These are phyloP conservation scores for Dione vanillae DNA, from an alignment of 2,888 invertebrate genomes.

Conservation along the genomic window DNA sequence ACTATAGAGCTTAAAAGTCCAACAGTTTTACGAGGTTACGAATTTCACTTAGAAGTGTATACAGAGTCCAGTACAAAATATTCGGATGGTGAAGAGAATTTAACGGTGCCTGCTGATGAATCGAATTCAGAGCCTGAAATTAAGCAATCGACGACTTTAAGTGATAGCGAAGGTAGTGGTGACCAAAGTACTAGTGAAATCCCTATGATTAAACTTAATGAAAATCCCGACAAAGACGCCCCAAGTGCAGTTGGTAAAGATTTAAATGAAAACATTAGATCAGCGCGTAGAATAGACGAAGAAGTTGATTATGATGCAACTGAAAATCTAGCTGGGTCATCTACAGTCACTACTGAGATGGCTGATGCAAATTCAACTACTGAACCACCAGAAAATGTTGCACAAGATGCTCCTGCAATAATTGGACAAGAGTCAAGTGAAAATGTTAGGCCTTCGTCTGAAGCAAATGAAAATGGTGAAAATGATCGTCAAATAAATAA, in stretches of 20 bases:
- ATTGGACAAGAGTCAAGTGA: conserved; percentile 14
- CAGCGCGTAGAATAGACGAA: conserved; percentile 38
- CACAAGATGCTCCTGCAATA: conserved; percentile 2
- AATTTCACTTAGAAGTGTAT: conserved; percentile 68
- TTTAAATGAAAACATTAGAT: conserved; percentile 34
- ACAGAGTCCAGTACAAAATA: conserved; percentile 48
- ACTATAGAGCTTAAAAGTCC: conserved; percentile 74
- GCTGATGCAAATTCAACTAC: background rate
- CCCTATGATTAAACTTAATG: conserved; percentile 23
- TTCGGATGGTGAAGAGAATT: conserved; percentile 39
- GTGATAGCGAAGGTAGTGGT: conserved; percentile 21
- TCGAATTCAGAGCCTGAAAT: conserved; percentile 6
- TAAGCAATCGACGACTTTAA: conserved; percentile 22
- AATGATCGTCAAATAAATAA: background rate
- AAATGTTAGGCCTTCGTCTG: background rate
- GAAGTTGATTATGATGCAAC: conserved; percentile 22
- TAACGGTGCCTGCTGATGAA: background rate
- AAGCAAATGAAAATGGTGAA: background rate
- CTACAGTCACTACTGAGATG: background rate
- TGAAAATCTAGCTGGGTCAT: background rate
- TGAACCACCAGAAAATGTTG: background rate
- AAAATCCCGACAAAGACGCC: conserved; percentile 30
- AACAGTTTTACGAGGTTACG: conserved; percentile 68
- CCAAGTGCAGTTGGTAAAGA: conserved; percentile 33
- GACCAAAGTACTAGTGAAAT: conserved; percentile 7